These are phyloP conservation scores for Gryllus longicercus DNA, from an alignment of 2,888 invertebrate species.

Conservation along the genomic window DNA sequence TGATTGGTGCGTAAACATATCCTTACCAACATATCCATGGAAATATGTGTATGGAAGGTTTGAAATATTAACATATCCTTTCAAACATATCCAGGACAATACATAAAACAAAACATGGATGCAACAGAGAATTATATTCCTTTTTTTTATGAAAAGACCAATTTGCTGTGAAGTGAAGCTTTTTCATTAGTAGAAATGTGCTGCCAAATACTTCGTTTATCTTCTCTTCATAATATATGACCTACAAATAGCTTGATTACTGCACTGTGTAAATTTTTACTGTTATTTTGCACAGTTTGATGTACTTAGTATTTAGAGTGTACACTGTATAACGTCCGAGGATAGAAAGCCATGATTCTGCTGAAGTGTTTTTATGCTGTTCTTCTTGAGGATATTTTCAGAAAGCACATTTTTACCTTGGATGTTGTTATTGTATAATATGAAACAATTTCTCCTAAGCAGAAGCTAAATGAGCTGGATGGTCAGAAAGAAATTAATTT, in stretches of 20 bases:
- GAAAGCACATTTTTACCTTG: constrained; percentile 21
- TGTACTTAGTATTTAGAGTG: constrained; percentile 22
- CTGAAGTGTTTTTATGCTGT: constrained; percentile 17
- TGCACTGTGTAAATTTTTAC: constrained; percentile 25
- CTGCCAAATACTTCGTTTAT: not conserved
- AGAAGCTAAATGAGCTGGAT: constrained; percentile 17
- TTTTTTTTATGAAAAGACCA: constrained; percentile 11
- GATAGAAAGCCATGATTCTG: constrained; percentile 17
- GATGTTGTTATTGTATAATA: constrained; percentile 23
- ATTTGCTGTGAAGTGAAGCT: constrained; percentile 17
- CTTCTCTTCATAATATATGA: not conserved
- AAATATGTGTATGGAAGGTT: constrained; percentile 8
- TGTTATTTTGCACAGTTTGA: constrained; percentile 31
- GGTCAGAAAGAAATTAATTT: constrained; percentile 17
- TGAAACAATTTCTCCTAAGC: constrained; percentile 17
- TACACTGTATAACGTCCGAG: constrained; percentile 17
- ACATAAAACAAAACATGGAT: not conserved
- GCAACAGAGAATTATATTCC: constrained; percentile 17
- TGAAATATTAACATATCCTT: constrained; percentile 9
- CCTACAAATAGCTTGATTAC: constrained; percentile 18
- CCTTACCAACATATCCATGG: constrained; percentile 17
- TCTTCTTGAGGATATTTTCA: constrained; percentile 18
- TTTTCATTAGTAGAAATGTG: constrained; percentile 19
- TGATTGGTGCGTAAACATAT: not conserved
- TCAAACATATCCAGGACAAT: constrained; percentile 1